Evolutionary conservation across 2,888 invertebrate species (phyloP), one percentile per base, ranked within the genome.

Genomic region (Nomada fucata): DNA sequence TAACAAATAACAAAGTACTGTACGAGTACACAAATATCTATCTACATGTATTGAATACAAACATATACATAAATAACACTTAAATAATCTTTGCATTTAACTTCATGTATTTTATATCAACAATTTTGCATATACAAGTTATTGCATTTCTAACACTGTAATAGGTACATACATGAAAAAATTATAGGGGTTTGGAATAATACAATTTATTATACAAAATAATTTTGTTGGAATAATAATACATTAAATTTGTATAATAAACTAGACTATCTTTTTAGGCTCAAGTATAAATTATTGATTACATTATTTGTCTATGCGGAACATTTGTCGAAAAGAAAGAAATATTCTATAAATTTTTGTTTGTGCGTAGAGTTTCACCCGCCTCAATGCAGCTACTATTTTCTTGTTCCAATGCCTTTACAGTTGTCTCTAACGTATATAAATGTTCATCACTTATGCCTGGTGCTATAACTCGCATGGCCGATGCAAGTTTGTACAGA

Each of bases 401-500:
- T 29, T 89, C 83, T 11, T 86, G 70, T 50, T 93, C 93, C 57
- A 94, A 88, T 64, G 90, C 89, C 80, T 93, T 94, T 0, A 96
- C 96, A 86, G 95, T 95, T 36, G 92, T 92, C 93, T 98, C 98
- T 52, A 98, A 93, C 26, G 95, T 94, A 91, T 96, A 97, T 2
- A 98, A 94, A 94, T 98, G 98, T 0, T 96, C 95, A 91, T 98
- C 98, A 2, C 95, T 87, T 0, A 96, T 95, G 18, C 96, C 95
- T 0, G 97, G 97, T 47, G 96, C 97, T 44, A 98, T 94, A 59
- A 94, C 93, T 77, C 97, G 95, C 97, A 98, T 97, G 0, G 97
- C 96, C 63, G 96, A 94, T 0, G 97, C 97, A 85, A 99, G 94
- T 89, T 97, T 97, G 89, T 97, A 97, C 0, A 99, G 95, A 95